Evolutionary conservation across 2,113 vertebrate species (phyloP).

Genomic region (Podiceps cristatus): DNA sequence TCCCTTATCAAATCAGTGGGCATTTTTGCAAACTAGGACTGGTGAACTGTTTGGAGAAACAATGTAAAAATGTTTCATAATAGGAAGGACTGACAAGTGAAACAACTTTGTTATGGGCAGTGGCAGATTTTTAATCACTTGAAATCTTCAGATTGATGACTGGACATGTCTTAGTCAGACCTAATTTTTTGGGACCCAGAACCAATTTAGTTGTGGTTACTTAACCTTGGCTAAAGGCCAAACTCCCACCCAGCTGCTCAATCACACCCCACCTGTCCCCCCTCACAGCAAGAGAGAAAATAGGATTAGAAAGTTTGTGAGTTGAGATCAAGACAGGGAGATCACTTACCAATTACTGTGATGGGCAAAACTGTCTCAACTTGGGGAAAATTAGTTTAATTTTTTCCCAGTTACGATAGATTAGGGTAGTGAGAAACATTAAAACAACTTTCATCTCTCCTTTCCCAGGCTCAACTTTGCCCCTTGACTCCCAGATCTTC

Average conservation of each 20-base stretch:
- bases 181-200: neutral
- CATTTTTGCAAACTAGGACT: neutral
- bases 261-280: too few relatives aligned
- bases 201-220: neutral
- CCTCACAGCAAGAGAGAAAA: neutral
- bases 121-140: neutral
- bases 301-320: neutral
- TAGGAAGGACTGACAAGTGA: neutral
- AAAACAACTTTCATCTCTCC: neutral
- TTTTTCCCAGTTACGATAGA: neutral
- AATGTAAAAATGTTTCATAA: neutral
- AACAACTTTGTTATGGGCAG: neutral
- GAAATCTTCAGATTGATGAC: neutral
- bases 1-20: accelerated
- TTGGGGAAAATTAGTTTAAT: neutral
- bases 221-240: neutral
- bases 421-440: neutral
- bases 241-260: neutral
- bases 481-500: neutral
- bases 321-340: neutral
- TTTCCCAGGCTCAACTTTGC: neutral
- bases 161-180: neutral
- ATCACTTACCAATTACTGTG: neutral
- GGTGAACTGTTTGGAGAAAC: neutral
- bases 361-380: neutral